Base-by-base conservation (phyloP, 2,797 vertebrate genomes). In the Sylvia borin region DNA sequence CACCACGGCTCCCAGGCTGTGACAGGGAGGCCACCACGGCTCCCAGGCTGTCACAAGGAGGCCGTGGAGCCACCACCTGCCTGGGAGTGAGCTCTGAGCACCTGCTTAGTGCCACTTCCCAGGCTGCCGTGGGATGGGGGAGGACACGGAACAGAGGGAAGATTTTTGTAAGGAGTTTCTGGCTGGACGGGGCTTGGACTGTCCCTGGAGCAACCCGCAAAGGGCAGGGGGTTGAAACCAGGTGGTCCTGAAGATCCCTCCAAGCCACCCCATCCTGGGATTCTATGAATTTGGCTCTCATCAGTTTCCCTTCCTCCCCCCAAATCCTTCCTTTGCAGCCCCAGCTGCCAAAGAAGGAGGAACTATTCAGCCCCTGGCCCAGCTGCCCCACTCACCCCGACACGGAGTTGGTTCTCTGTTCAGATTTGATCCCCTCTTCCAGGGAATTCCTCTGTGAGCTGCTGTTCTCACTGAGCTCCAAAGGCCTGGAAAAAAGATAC, bases 391-490 rank as follows among this genome's bases (percentile, higher is more conserved):
- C 81, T 97, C 97, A 99, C 99, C 98, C 98, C 0, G 97, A 97
- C 98, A 98, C 94, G 40, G 98, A 99, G 96, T 97, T 98, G 22
- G 98, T 98, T 88, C 98, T 98, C 97, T 98, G 98, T 40, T 99
- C 98, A 73, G 97, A 66, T 93, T 97, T 98, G 85, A 98, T 98
- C 48, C 98, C 96, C 72, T 99, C 98, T 38, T 99, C 98, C 92
- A 99, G 95, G 4, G 98, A 99, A 85, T 98, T 99, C 88, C 98
- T 98, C 95, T 98, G 98, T 4, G 98, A 98, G 78, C 98, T 98
- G 72, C 92, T 98, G 70, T 96, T 98, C 10, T 98, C 98, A 13
- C 96, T 97, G 13, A 98, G 97, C 80, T 96, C 96, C 1, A 98
- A 96, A 36, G 97, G 93, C 90, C 98, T 99, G 40, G 7, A 83